Base-by-base conservation (phyloP, 2,888 invertebrate species). In the Eumerus sabulonum region DNA sequence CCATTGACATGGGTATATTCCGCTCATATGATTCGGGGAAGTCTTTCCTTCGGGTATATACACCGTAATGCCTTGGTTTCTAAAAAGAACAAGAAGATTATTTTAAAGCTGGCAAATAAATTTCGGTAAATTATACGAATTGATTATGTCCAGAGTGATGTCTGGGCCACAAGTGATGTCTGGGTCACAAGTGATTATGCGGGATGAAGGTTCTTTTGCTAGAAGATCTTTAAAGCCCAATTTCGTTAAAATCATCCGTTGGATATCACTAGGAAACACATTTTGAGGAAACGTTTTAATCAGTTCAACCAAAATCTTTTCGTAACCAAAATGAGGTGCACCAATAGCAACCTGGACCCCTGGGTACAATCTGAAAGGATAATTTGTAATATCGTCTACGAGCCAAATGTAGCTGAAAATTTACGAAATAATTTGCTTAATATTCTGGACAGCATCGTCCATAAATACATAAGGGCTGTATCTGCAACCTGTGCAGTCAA, bases 291-390 rank as follows among this genome's bases (percentile, higher is more conserved):
- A 63, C 1, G 62, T 63, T 3, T 68, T 47, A 4, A 36, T 44
- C 11, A 79, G 14, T 3, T 63, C 14, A 0, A 59, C 16, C 1
- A 79, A 44, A 13, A 79, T 35, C 5, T 67, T 63, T 35, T 79
- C 77, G 18, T 79, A 74, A 13, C 77, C 77, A 59, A 63, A 64
- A 0, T 45, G 36, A 12, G 77, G 77, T 9, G 74, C 19, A 42
- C 73, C 35, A n/a, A 79, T 1, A 35, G 38, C 53, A 40, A 79
- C 7, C 44, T 36, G 45, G 1, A 47, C 40, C 36, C 44, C n/a
- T n/a, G 53, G 40, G 35, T 79, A 51, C 0, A 36, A 54, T 1
- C 77, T 73, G 1, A n/a, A n/a, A 13, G 14, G 27, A 42, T 7
- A 12, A 1, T 38, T 18, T 51, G 12, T 11, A n/a, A n/a, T n/a